Base-by-base conservation (phyloP, 2,888 invertebrate species). In the Abrostola triplasia region DNA sequence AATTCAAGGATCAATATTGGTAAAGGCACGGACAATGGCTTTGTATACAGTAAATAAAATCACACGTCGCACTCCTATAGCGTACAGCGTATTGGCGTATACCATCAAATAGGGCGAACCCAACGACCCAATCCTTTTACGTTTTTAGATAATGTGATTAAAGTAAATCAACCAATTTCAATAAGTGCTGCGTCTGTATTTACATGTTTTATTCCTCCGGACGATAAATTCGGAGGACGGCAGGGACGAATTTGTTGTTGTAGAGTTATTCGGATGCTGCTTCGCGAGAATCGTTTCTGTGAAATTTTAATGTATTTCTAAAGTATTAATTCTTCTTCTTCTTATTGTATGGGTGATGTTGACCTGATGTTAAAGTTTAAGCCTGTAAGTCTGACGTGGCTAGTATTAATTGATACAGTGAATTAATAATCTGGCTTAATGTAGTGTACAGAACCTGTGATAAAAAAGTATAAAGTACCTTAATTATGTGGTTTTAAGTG, bases 81-180 rank as follows among this genome's bases (percentile, higher is more conserved):
- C 66, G 70, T 60, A 74, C 76, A 70, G 73, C 73, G 64, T 75
- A 70, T 78, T 77, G 67, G 62, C 63, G 67, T 75, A 78, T 77
- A 67, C 79, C 79, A 81, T 84, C 87, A 86, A 85, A 75, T 37
- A 57, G 64, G 68, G 65, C 72, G 65, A 66, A 59, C 71, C 66
- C 72, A 60, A 78, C 76, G 73, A 76, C 67, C 82, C 89, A 90
- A 90, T 89, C 90, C 90, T 89, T 91, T 89, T 85, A 88, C 88
- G 86, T 81, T 84, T 79, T 80, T 80, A 80, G 83, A 83, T 88
- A 89, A 88, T 86, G 86, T 88, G 90, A 91, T 92, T 92, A 89
- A 90, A 92, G 90, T 90, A 92, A 93, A 92, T 92, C 90, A 90
- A 88, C 89, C 91, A 93, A 93, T 93, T 92, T 90, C 92, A 93